Evolutionary conservation across 2,113 vertebrate genomes (phyloP).

Genomic region (Lasiurus borealis): DNA sequence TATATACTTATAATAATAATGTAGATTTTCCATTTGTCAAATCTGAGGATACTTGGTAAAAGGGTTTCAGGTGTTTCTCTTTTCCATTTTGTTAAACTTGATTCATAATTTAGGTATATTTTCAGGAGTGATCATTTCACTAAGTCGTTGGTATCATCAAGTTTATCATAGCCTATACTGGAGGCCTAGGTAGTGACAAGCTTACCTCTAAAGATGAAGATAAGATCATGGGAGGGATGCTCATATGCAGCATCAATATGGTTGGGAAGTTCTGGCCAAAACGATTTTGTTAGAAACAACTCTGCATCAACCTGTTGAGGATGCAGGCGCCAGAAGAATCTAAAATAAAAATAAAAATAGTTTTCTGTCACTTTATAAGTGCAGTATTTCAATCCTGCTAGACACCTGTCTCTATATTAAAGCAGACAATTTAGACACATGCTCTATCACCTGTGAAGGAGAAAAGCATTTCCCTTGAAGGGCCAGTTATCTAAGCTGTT

Average conservation of each 20-base stretch:
- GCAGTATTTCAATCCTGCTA: background rate
- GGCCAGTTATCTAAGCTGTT: background rate
- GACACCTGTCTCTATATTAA: background rate
- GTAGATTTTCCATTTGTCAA: background rate
- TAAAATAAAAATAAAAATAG: conserved; percentile 77
- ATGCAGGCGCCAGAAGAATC: conserved; percentile 97
- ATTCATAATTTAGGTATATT: background rate
- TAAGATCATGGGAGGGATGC: conserved; percentile 90
- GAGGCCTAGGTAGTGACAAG: background rate
- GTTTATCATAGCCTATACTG: fast-evolving
- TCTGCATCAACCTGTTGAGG: conserved; percentile 93
- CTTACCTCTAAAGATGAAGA: conserved; percentile 96
- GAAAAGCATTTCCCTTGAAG: background rate
- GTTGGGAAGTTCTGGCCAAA: conserved; percentile 95
- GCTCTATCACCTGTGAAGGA: background rate
- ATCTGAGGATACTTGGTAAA: background rate
- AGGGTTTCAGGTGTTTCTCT: background rate
- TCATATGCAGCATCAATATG: conserved; percentile 97
- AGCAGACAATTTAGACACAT: background rate
- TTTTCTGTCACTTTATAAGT: background rate
- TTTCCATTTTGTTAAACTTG: background rate
- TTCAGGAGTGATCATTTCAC: background rate
- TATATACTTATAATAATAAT: background rate
- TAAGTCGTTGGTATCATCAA: background rate
- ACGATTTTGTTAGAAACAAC: conserved; percentile 91